Evolutionary conservation across 2,797 vertebrate genomes (phyloP).

Genomic region (Prionace glauca): DNA sequence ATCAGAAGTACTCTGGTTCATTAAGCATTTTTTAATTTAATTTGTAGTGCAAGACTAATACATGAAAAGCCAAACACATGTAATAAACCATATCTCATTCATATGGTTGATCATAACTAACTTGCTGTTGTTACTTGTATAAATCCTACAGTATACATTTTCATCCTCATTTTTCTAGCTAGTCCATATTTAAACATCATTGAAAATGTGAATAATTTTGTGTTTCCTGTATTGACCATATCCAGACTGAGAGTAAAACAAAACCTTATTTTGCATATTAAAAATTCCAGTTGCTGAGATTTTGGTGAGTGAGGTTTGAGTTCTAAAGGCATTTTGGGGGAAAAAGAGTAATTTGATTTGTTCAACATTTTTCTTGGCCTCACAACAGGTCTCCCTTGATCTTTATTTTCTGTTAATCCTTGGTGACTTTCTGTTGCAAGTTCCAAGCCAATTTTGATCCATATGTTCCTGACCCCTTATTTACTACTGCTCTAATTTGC

Average conservation of each 20-base stretch:
- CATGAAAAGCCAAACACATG: background rate
- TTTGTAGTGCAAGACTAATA: background rate
- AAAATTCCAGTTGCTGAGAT: background rate
- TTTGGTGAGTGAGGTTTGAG: background rate
- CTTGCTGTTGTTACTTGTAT: background rate
- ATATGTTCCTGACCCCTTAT: background rate
- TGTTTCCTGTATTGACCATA: background rate
- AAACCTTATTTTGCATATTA: background rate
- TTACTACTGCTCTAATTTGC: background rate
- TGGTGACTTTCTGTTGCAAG: background rate
- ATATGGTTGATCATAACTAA: background rate
- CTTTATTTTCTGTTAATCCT: background rate
- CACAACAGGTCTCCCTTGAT: no score
- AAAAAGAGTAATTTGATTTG: background rate
- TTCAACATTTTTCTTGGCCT: background rate
- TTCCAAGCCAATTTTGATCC: background rate
- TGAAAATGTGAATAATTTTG: background rate
- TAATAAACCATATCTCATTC: background rate
- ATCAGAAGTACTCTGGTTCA: background rate
- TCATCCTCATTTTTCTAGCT: background rate
- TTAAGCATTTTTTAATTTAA: background rate
- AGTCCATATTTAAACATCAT: background rate
- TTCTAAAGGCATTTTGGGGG: background rate
- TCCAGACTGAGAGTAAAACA: background rate
- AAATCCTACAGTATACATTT: background rate